A percentile compares a stretch with the other conserved stretches of the same genome.
phyloP scores from a whole-genome alignment of 1,140 invertebrate genomes.

The Lasioglossum baleicum region DNA sequence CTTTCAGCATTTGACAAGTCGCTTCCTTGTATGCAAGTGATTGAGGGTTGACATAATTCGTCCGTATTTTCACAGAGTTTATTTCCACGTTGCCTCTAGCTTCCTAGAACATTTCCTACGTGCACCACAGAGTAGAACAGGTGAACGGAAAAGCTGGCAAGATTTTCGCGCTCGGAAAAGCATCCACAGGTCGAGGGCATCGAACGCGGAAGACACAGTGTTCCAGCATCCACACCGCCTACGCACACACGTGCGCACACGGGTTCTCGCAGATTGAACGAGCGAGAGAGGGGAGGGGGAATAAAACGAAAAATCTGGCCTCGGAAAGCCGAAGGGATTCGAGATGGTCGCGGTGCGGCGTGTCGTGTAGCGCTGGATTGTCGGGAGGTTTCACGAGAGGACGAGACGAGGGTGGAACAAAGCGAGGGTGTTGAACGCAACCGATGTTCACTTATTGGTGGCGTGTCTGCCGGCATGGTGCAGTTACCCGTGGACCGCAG shows the following conservation, averaged over 20 bases:
- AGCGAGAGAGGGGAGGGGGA: slow-evolving; percentile 24
- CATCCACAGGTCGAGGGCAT: background rate
- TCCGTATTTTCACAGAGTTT: no score
- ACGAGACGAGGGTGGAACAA: slow-evolving; percentile 63
- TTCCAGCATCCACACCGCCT: no score
- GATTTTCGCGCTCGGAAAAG: no score
- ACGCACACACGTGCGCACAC: background rate
- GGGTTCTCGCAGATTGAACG: background rate
- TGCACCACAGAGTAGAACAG: no score
- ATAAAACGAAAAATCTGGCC: slow-evolving; percentile 32
- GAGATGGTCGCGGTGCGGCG: slow-evolving; percentile 38
- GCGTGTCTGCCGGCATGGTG: slow-evolving; percentile 79
- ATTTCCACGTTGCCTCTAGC: no score
- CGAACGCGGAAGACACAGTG: background rate
- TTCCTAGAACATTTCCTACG: slow-evolving; percentile 8
- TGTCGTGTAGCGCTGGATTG: slow-evolving; percentile 53
- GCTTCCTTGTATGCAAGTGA: no score
- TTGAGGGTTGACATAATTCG: no score
- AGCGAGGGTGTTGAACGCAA: slow-evolving; percentile 75
- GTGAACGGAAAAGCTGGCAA: no score
- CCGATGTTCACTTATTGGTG: slow-evolving; percentile 80
- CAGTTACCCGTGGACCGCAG: slow-evolving; percentile 68
- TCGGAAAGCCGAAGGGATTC: slow-evolving; percentile 30
- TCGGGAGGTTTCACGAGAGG: slow-evolving; percentile 51
- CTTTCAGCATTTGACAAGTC: no score